These are phyloP conservation scores for Ophion obscuratus DNA, from an alignment of 2,888 invertebrate species.

Conservation along the genomic window DNA sequence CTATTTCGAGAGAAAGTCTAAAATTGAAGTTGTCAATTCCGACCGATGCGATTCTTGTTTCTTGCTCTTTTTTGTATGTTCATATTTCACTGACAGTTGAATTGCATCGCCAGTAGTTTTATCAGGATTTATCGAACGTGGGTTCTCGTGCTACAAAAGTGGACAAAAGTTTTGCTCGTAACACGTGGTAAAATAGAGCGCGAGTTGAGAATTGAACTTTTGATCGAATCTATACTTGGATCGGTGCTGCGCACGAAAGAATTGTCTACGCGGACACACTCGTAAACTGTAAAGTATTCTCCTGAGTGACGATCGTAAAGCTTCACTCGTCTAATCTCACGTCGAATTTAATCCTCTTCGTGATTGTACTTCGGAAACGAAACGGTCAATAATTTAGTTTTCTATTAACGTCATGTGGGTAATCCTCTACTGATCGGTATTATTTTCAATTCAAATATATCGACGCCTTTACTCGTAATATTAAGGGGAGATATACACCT, in stretches of 20 bases:
- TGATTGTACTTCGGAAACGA: background rate
- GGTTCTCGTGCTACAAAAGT: too few species aligned
- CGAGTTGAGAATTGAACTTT: too few species aligned
- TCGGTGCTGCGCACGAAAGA: too few species aligned
- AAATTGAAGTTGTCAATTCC: background rate
- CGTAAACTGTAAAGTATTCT: too few species aligned
- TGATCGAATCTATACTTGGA: too few species aligned
- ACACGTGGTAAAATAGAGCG: too few species aligned
- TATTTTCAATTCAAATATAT: background rate
- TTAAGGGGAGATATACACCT: too few species aligned
- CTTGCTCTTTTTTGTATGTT: background rate
- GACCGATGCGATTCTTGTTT: background rate
- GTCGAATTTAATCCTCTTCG: background rate
- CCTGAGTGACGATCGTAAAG: too few species aligned
- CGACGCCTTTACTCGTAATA: background rate
- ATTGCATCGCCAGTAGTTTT: too few species aligned
- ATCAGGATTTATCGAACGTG: too few species aligned
- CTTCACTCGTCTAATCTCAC: too few species aligned
- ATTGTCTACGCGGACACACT: background rate
- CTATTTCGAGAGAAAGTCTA: background rate
- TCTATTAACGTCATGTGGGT: background rate
- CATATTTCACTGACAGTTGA: background rate
- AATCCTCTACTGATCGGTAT: background rate
- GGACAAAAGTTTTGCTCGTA: too few species aligned
- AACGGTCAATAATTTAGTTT: background rate